A percentile compares a stretch with the other conserved stretches of the same genome.
Conservation (phyloP, 2,797 vertebrate genomes). For the Coranthus polyacanthus region DNA sequence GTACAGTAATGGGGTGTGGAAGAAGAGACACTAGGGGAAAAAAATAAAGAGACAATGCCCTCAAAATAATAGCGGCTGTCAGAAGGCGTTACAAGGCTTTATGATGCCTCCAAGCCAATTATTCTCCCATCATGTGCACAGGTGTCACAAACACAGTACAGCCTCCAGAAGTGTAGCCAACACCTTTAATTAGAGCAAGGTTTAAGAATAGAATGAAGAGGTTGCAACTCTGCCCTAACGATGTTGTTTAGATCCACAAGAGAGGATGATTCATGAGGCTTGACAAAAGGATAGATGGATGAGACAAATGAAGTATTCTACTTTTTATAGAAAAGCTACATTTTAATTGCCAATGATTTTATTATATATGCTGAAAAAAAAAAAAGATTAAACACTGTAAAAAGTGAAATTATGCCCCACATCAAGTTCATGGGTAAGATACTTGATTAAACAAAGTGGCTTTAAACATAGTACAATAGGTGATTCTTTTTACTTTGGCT, state of each 20-base stretch:
- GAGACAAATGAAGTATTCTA: not conserved
- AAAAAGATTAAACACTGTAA: too few species aligned
- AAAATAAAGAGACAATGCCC: slow-evolving; percentile 54
- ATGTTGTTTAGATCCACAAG: slow-evolving; percentile 59
- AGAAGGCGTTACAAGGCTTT: slow-evolving; percentile 67
- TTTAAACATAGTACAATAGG: slow-evolving; percentile 40
- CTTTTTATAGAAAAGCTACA: not conserved
- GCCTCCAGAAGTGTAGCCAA: slow-evolving; percentile 69
- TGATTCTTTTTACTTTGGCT: slow-evolving; percentile 49
- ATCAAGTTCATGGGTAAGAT: slow-evolving; percentile 22
- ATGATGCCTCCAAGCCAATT: slow-evolving; percentile 73
- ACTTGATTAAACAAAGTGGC: slow-evolving; percentile 59
- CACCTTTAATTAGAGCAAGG: slow-evolving; percentile 80
- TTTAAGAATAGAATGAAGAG: slow-evolving; percentile 70
- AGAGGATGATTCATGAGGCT: slow-evolving; percentile 39
- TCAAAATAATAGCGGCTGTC: slow-evolving; percentile 79
- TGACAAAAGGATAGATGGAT: slow-evolving; percentile 1
- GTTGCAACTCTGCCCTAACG: slow-evolving; percentile 26
- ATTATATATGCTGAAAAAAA: too few species aligned
- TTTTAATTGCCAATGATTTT: too few species aligned
- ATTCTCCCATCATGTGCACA: slow-evolving; percentile 70
- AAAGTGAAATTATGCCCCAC: slow-evolving; percentile 20
- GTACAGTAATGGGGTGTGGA: slow-evolving; percentile 60
- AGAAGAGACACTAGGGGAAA: slow-evolving; percentile 19
- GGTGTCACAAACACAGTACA: slow-evolving; percentile 69